phyloP scores from a whole-genome alignment of 1,140 invertebrate species.

The Pemphigus obesinymphae region DNA sequence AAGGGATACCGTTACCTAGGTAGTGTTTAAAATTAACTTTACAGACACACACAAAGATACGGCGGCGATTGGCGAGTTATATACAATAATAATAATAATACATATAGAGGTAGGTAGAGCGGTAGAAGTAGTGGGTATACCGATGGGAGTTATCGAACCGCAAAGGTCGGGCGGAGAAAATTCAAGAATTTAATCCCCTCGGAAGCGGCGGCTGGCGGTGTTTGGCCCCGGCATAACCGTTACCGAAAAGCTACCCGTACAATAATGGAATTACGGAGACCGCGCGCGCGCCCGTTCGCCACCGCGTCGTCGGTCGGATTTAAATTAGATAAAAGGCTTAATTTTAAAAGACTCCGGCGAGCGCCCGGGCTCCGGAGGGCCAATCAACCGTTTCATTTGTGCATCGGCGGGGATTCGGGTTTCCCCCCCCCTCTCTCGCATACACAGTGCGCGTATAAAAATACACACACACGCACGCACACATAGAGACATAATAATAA shows the following conservation, averaged over 20 bases:
- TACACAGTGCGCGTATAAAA: too few relatives aligned
- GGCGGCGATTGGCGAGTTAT: not conserved
- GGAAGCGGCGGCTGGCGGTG: not conserved
- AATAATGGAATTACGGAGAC: slow-evolving; percentile 37
- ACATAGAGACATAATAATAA: not conserved
- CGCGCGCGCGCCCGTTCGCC: not conserved
- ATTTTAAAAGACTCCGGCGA: slow-evolving; percentile 36
- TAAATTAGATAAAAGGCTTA: slow-evolving; percentile 42
- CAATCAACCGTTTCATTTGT: slow-evolving; percentile 39
- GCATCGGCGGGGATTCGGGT: not conserved
- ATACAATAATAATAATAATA: not conserved
- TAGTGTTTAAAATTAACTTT: not conserved
- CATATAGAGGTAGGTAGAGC: too few relatives aligned
- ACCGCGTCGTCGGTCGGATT: slow-evolving; percentile 20
- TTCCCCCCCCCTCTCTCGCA: not conserved
- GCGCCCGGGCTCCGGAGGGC: not conserved
- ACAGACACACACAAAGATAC: too few relatives aligned
- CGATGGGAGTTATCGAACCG: not conserved
- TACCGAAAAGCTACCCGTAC: slow-evolving; percentile 14
- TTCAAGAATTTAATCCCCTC: slow-evolving; percentile 31
- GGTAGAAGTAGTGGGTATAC: too few relatives aligned
- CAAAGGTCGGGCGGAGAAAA: slow-evolving; percentile 15
- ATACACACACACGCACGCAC: not conserved
- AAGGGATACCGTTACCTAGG: too few relatives aligned
- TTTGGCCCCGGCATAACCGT: not conserved